Conservation (phyloP, 2,797 vertebrate genomes). For the Pseudopleuronectes americanus region DNA sequence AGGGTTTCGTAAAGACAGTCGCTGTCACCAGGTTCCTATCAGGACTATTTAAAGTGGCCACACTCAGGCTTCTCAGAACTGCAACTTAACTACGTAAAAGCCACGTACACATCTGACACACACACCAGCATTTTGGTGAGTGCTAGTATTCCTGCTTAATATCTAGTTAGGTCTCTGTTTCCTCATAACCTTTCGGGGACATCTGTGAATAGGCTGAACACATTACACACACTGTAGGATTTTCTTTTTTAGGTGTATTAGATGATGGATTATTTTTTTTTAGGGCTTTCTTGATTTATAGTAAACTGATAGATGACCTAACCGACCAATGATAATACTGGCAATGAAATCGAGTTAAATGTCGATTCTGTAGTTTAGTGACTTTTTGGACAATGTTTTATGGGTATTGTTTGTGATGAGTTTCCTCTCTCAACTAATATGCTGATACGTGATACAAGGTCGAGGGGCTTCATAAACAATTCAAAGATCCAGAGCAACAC, state of each 20-base stretch:
- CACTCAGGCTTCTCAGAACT: constrained; percentile 70
- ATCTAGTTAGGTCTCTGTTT: constrained; percentile 23
- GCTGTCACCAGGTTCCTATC: constrained; percentile 73
- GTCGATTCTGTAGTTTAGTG: no score
- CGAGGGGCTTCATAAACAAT: no score
- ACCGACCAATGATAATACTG: not conserved
- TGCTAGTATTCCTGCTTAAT: constrained; percentile 21
- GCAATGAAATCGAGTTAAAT: not conserved
- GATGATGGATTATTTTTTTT: no score
- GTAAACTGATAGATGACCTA: no score
- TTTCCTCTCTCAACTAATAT: no score
- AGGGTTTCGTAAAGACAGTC: constrained; percentile 57
- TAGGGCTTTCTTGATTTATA: no score
- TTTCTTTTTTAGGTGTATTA: not conserved
- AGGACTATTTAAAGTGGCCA: constrained; percentile 78
- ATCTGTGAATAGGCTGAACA: not conserved
- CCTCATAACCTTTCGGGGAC: not conserved
- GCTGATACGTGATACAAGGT: no score
- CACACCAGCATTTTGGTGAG: constrained; percentile 1
- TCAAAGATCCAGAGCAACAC: no score
- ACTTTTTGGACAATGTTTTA: no score
- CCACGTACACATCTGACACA: constrained; percentile 4
- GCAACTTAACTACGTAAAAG: constrained; percentile 50
- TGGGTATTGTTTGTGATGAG: no score
- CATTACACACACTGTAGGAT: not conserved